Base-by-base conservation (phyloP, 1,140 invertebrate genomes). In the Drosophila rhopaloa region DNA sequence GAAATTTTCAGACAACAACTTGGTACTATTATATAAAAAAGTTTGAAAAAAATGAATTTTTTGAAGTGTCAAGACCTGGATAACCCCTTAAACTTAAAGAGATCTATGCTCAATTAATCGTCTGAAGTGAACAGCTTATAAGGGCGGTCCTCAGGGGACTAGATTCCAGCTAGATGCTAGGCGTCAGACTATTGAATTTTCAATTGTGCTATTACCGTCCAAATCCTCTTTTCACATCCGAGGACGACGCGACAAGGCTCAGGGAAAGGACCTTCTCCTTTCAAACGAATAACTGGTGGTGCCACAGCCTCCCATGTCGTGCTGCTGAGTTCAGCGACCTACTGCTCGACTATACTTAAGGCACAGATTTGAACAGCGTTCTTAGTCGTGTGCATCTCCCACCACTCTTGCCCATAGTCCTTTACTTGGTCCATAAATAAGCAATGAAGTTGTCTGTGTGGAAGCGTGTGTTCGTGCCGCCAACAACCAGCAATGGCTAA, bases 271-370 rank as follows among this genome's bases (percentile, higher is more conserved):
- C 58, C 16, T 13, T 47, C 27, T 13, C 24, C 27, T 27, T 44
- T 63, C 63, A 73, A 74, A 74, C 62, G 50, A 55, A 74, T 57
- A 73, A 43, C 16, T 35, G 43, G 35, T 48, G 37, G 19, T 11
- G 50, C 16, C 13, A 11, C 43, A 24, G 32, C 8, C 29, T 14
- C 5, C 24, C 61, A 16, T 43, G 19, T 68, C 38, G 40, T 19
- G 62, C 8, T 8, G 5, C 19, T 4, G 56, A 59, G 81, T 80
- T 85, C 81, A 85, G 55, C 79, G 81, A 77, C 81, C 81, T 68
- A 70, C 58, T 79, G 44, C 44, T 59, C 43, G 55, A 59, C 65
- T 79, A 58, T 62, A 40, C 48, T 67, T 51, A 57, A 70, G 63
- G 63, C 51, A 65, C 48, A 77, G 50, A 54, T 68, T 58, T 66